Percentiles rank a stretch among this genome's conserved stretches.
These are phyloP conservation scores for Entomobrya multifasciata DNA, from an alignment of 2,888 invertebrate species.

Conservation along the genomic window DNA sequence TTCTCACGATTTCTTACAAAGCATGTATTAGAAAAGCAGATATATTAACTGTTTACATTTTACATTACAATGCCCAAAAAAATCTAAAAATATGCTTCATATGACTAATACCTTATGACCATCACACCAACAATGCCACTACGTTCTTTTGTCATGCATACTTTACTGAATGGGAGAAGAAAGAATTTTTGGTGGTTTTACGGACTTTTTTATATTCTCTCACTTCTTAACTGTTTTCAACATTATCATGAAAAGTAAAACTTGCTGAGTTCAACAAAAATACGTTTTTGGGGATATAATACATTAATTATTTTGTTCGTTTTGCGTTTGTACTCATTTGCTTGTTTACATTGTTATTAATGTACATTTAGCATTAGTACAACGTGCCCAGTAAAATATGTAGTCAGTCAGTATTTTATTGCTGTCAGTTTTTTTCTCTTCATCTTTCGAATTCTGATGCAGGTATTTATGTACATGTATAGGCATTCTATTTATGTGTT, in stretches of 20 bases:
- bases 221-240: background rate
- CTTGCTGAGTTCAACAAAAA: background rate
- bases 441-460: too few relatives aligned
- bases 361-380: too few relatives aligned
- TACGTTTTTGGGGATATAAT: background rate
- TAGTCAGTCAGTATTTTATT: too few relatives aligned
- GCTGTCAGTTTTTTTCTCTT: background rate
- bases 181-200: conserved; percentile 2
- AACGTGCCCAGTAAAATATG: background rate
- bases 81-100: conserved; percentile 5
- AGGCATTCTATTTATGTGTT: background rate
- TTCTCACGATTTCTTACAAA: conserved; percentile 11
- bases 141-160: background rate
- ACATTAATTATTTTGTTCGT: background rate
- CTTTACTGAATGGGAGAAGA: background rate
- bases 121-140: background rate
- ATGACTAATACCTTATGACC: conserved; percentile 8
- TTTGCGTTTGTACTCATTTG: conserved; percentile 15
- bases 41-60: background rate
- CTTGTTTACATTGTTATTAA: background rate
- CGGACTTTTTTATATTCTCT: background rate
- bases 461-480: background rate
- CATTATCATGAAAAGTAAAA: conserved; percentile 1
- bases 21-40: too few relatives aligned
- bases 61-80: background rate